Conservation (phyloP, 2,113 vertebrate genomes). For the Malurus elegans region DNA sequence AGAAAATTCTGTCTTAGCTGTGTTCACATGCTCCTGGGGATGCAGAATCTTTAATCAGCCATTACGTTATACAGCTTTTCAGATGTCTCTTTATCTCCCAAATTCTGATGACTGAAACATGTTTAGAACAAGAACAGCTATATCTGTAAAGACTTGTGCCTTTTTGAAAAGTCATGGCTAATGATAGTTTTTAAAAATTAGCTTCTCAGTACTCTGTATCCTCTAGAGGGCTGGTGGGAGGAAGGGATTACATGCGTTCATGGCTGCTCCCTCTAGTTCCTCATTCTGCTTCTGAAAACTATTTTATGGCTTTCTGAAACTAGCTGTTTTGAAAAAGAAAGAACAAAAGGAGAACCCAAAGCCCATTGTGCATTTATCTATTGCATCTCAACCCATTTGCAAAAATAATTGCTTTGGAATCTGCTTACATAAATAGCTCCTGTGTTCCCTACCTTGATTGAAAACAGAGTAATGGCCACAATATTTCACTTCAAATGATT, state of each 20-base stretch:
- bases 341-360: not conserved
- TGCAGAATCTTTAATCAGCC: not conserved
- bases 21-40: not conserved
- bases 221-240: not conserved
- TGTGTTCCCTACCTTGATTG: not conserved
- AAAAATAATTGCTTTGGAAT: not conserved
- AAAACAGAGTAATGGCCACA: not conserved
- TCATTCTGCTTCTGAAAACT: not conserved
- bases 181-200: slow-evolving; percentile 21
- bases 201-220: not conserved
- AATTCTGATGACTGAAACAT: not conserved
- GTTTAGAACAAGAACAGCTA: slow-evolving; percentile 29
- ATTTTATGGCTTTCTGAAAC: not conserved
- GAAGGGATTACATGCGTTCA: not conserved
- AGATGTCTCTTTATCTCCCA: not conserved
- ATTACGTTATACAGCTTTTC: not conserved
- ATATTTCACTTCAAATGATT: not conserved
- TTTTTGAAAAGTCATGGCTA: slow-evolving; percentile 36
- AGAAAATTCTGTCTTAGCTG: not conserved
- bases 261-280: not conserved
- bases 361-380: not conserved
- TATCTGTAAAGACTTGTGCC: not conserved
- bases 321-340: not conserved
- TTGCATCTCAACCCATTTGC: not conserved
- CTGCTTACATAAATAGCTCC: not conserved